A percentile compares a stretch with the other conserved stretches of the same genome.
Conservation (phyloP, 2,113 vertebrate genomes). For the Oncorhynchus kisutch region DNA sequence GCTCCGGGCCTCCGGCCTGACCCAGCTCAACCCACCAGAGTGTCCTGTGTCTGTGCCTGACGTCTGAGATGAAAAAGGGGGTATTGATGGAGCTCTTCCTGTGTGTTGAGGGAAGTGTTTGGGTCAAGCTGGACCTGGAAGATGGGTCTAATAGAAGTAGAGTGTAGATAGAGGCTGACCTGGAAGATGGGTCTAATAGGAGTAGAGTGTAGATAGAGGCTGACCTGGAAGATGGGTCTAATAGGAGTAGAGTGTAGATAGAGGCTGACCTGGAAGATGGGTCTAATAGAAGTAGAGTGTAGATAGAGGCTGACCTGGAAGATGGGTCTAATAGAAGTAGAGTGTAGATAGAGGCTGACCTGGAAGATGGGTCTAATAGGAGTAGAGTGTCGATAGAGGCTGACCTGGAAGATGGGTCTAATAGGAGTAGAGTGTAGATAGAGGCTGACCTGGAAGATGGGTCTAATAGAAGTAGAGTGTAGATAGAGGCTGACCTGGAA, state of each 20-base stretch:
- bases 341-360: slow-evolving; percentile 6
- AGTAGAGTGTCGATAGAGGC: slow-evolving; percentile 10
- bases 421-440: slow-evolving; percentile 37
- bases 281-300: no score
- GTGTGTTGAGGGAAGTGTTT: slow-evolving; percentile 37
- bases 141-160: slow-evolving; percentile 40
- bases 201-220: no score
- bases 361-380: slow-evolving; percentile 45
- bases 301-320: slow-evolving; percentile 34
- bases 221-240: no score
- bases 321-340: slow-evolving; percentile 40
- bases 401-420: slow-evolving; percentile 39
- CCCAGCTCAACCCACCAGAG: slow-evolving; percentile 45
- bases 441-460: slow-evolving; percentile 35
- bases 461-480: slow-evolving; percentile 39
- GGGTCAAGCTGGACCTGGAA: slow-evolving; percentile 53
- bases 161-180: background rate
- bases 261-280: no score
- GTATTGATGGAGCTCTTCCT: slow-evolving; percentile 58
- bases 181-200: no score
- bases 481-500: background rate
- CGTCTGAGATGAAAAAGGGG: slow-evolving; percentile 65
- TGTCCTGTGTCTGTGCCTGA: slow-evolving; percentile 14
- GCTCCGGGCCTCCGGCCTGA: slow-evolving; percentile 4
- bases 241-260: no score